phyloP scores from a whole-genome alignment of 2,797 vertebrate species.

The Otolemur crassicaudatus region DNA sequence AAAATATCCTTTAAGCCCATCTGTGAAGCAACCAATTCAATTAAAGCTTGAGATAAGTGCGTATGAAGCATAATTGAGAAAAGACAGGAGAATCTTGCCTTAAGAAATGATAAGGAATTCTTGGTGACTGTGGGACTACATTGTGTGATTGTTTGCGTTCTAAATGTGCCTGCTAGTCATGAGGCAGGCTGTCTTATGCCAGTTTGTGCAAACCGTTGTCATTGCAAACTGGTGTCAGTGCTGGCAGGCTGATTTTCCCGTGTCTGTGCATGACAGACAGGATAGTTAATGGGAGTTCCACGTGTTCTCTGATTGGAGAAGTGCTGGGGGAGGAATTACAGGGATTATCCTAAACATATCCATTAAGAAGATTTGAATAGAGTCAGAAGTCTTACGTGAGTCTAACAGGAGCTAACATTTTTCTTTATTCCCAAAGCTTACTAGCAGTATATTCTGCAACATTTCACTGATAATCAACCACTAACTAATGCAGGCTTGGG shows the following conservation, averaged over 20 bases:
- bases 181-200: neutral
- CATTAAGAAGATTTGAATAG: constrained; percentile 38
- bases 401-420: neutral
- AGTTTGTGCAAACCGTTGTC: neutral
- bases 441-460: neutral
- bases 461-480: neutral
- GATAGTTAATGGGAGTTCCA: neutral
- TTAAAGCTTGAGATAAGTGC: constrained; percentile 62
- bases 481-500: neutral
- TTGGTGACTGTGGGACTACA: neutral
- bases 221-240: accelerated
- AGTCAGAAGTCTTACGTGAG: neutral
- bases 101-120: constrained; percentile 12
- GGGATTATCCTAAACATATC: neutral
- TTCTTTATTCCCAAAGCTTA: neutral
- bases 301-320: neutral
- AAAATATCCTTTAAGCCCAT: constrained; percentile 55
- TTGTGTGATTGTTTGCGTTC: neutral
- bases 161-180: neutral
- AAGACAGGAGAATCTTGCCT: constrained; percentile 13
- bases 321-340: neutral
- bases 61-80: constrained; percentile 62
- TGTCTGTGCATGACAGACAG: neutral
- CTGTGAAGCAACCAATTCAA: constrained; percentile 74
- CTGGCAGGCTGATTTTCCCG: neutral